Evolutionary conservation across 2,888 invertebrate species (phyloP), one percentile per base, ranked within the genome.

Genomic region (Zootermopsis nevadensis): DNA sequence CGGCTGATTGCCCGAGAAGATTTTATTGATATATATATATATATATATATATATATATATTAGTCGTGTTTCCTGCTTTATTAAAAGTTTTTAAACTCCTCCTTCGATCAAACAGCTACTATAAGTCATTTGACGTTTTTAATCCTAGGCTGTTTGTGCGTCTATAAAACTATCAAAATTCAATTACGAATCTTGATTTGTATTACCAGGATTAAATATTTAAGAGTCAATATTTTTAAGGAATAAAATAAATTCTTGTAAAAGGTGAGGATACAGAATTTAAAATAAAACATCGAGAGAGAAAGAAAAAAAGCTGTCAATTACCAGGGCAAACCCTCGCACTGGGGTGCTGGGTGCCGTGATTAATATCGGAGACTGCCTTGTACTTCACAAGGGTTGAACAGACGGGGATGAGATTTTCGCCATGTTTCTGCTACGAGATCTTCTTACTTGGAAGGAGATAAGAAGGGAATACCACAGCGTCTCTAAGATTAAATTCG

Each of bases 401-500:
- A 4, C 6, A 10, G 8, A 4, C 31, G 67, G 33, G 22, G 69
- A n/a, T n/a, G 74, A 24, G 74, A 38, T 74, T 74, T 74, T 74
- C 8, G 74, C 38, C 24, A 74, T 74, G 74, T 74, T 74, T 30
- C 38, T 74, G 38, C 74, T 10, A 38, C 69, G 38, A 38, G 74
- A 74, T 74, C 35, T 74, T n/a, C 74, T 74, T 74, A 74, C 38
- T 33, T 24, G 24, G 55, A 55, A n/a, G 77, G n/a, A 53, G 80
- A 38, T 24, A 22, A 31, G 31, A 7, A 69, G 35, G 60, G 27
- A 69, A 67, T 67, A 69, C 77, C 77, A 33, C 30, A 31, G 69
- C 48, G 79, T 38, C 74, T 76, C 67, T 42, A 35, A 79, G 83
- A 72, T 79, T 83, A 79, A 72, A 80, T 80, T 66, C 82, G 77